Conservation (phyloP, 2,113 vertebrate species). For the Polyodon spathula region DNA sequence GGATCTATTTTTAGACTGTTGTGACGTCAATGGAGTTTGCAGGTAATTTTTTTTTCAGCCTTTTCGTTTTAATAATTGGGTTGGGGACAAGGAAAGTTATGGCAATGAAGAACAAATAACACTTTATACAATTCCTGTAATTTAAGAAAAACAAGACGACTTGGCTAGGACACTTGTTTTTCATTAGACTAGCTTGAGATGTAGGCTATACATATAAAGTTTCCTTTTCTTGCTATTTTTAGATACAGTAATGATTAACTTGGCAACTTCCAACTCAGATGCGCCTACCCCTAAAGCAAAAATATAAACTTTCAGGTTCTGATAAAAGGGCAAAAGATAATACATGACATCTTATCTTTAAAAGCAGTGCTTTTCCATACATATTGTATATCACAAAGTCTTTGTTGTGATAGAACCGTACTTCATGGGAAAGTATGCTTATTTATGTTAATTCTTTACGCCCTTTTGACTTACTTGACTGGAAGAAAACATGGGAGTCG, state of each 20-base stretch:
- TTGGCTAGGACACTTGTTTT: conserved; percentile 4
- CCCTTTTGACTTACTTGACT: too few species aligned
- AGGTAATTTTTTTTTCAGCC: background rate
- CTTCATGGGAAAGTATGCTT: too few species aligned
- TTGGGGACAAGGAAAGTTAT: conserved; percentile 8
- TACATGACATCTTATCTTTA: too few species aligned
- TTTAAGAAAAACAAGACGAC: background rate
- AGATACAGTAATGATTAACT: background rate
- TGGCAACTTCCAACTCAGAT: conserved; percentile 20
- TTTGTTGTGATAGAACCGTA: too few species aligned
- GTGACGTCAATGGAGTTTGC: conserved; percentile 16
- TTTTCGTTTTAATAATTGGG: conserved; percentile 1
- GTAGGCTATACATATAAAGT: conserved; percentile 3
- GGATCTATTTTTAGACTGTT: conserved; percentile 23
- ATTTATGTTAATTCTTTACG: too few species aligned
- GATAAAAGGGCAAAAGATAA: too few species aligned
- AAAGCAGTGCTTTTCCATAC: too few species aligned
- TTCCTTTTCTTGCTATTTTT: background rate
- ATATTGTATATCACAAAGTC: too few species aligned
- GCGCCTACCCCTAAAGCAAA: conserved; percentile 28
- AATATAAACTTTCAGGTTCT: conserved; percentile 17
- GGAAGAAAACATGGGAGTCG: too few species aligned
- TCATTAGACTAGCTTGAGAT: background rate
- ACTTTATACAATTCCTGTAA: background rate
- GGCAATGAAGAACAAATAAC: background rate